Conservation (phyloP, 2,797 vertebrate genomes). For the Eospalax fontanierii region DNA sequence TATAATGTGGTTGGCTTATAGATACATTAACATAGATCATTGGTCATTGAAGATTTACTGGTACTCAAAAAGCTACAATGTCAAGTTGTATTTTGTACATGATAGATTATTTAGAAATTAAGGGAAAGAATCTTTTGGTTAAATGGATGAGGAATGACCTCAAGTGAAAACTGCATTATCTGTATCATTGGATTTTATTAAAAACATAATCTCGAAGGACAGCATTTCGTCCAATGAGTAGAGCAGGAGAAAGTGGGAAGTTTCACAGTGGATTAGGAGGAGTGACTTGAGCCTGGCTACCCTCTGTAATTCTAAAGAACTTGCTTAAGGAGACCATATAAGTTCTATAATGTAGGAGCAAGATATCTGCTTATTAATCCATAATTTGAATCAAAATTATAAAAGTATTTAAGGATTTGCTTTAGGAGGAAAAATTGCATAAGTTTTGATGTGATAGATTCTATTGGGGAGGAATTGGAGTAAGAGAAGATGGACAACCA, state of each 20-base stretch:
- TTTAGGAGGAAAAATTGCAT: not conserved
- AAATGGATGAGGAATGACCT: not conserved
- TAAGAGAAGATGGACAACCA: not conserved
- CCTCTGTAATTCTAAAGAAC: not conserved
- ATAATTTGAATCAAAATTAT: not conserved
- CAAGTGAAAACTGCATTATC: not conserved
- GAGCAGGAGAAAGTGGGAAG: not conserved
- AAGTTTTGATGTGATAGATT: not conserved
- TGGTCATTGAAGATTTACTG: not conserved
- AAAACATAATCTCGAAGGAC: not conserved
- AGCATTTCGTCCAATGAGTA: not conserved
- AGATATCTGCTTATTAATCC: not conserved
- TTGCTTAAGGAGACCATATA: not conserved
- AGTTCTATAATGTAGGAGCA: not conserved
- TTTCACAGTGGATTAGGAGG: not conserved
- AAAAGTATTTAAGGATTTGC: not conserved
- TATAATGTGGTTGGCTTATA: not conserved
- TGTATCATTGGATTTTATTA: not conserved
- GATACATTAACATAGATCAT: not conserved
- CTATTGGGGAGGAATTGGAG: not conserved
- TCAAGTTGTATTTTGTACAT: not conserved
- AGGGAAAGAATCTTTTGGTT: not conserved
- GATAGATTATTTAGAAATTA: not conserved
- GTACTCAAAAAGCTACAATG: not conserved
- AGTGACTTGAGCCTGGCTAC: not conserved